Base-by-base conservation (phyloP, 2,888 invertebrate genomes). In the Tineola bisselliella region DNA sequence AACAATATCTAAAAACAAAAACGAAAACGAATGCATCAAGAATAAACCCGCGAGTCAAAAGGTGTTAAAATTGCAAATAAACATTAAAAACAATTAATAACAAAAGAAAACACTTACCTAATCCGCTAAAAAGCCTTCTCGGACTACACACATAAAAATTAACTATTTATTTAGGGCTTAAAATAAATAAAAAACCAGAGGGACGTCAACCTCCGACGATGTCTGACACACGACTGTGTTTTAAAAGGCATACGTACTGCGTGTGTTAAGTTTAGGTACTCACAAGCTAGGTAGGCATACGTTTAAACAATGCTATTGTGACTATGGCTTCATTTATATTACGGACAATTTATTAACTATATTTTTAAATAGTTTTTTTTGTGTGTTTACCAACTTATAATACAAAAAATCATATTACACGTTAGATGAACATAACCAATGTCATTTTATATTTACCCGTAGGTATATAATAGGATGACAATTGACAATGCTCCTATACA, bases 181-280 rank as follows among this genome's bases (percentile, higher is more conserved):
- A 10, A 38, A 38, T n/a, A 17, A 15, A 10, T 13, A 48, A 62
- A n/a, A n/a, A 25, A 25, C 25, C 25, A 2, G 6, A 25, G 52
- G 60, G 68, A 74, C 80, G 77, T 69, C 75, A 69, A 68, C 64
- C 18, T 73, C 66, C 71, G 66, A 62, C 71, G 72, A 70, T 71
- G 75, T 72, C 70, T 66, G 64, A 67, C 64, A 67, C 67, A 66
- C 71, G 69, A 86, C 84, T 86, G 79, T 67, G 66, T 62, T 67
- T 18, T 63, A 77, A 17, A 48, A 17, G 3, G 2, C n/a, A 17
- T 15, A 48, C 48, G 48, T 48, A 10, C 10, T 48, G 43, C 43
- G 48, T 15, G 48, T n/a, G n/a, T n/a, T n/a, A n/a, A n/a, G n/a
- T n/a, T n/a, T n/a, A n/a, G n/a, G n/a, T n/a, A n/a, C n/a, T n/a